Evolutionary conservation across 2,888 invertebrate species (phyloP), one percentile per base, ranked within the genome.

Genomic region (Eupithecia centaureata): DNA sequence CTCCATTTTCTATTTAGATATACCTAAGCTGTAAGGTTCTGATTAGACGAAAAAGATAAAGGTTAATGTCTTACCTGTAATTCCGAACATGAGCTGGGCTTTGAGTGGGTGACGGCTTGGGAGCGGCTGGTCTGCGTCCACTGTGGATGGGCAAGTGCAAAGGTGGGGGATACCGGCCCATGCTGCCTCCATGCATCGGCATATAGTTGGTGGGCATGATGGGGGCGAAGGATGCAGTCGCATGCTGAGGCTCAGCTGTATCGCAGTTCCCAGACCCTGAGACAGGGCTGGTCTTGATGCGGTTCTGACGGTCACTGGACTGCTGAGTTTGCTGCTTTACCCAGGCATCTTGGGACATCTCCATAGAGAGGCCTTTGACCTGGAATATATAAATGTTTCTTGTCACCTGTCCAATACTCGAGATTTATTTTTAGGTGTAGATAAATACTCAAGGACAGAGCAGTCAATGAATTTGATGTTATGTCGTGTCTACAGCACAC

Each of bases 91-190:
- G 94, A 10, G 57, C 57, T 78, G 89, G 94, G 86, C 89, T 94
- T 85, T 83, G 94, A 80, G 88, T 94, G 76, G 92, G 94, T 81
- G 92, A 94, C 76, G 87, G 93, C 75, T 92, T 92, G 60, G 93
- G 93, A 38, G 94, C 85, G 15, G 91, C 88, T 30, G 93, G 91
- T 77, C 93, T 82, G 70, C 93, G 91, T 67, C 89, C 79, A 15
- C 86, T 87, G 77, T 95, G 95, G 77, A 95, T 94, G 42, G 95
- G 94, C 78, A 92, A 88, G 77, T 96, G 95, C 78, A 95, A 94
- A 47, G 95, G 94, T 75, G 92, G 93, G 38, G 91, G 92, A 72
- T 95, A 92, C 22, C 92, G 88, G 3, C 92, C 91, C 82, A 96
- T 87, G 62, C 83, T 79, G 5, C 90, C 90, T 13, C 89, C 89